Percentiles rank a stretch among this genome's conserved stretches.
phyloP scores from a whole-genome alignment of 2,797 vertebrate species.

The Natrix natrix region DNA sequence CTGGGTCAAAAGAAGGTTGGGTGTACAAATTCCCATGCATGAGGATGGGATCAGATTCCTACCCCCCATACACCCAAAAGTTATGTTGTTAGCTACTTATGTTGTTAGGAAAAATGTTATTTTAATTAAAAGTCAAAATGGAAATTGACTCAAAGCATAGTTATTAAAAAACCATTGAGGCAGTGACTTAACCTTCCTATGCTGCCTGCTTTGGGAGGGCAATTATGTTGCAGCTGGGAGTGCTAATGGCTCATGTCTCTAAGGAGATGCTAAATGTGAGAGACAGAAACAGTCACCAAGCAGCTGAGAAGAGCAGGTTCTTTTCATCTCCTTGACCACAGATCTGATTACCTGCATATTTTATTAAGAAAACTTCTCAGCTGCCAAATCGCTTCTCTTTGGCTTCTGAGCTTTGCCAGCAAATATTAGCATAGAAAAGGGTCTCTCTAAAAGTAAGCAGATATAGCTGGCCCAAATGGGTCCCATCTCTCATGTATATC shows the following conservation, averaged over 20 bases:
- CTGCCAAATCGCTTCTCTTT: not conserved
- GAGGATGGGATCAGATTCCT: not conserved
- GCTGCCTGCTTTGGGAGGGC: constrained; percentile 30
- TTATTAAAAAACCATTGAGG: constrained; percentile 68
- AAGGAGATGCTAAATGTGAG: fast-evolving
- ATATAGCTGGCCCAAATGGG: not conserved
- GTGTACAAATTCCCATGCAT: not conserved
- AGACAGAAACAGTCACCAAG: fast-evolving
- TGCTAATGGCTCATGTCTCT: not conserved
- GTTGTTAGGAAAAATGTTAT: constrained; percentile 57
- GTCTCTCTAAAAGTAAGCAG: not conserved
- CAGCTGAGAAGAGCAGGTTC: not conserved
- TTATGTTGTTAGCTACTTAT: not conserved
- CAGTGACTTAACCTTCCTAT: constrained; percentile 44
- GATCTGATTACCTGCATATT: not conserved
- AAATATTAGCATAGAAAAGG: not conserved
- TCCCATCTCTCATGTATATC: not conserved
- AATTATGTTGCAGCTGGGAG: not conserved
- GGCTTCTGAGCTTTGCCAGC: not conserved
- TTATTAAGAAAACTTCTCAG: not conserved
- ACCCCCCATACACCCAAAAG: not conserved
- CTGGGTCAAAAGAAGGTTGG: not conserved
- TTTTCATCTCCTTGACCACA: not conserved
- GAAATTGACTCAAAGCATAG: constrained; percentile 62
- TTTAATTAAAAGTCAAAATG: constrained; percentile 73